Evolutionary conservation across 1,140 invertebrate species (phyloP), one percentile per base, ranked within the genome.

Genomic region (Andricus grossulariae): DNA sequence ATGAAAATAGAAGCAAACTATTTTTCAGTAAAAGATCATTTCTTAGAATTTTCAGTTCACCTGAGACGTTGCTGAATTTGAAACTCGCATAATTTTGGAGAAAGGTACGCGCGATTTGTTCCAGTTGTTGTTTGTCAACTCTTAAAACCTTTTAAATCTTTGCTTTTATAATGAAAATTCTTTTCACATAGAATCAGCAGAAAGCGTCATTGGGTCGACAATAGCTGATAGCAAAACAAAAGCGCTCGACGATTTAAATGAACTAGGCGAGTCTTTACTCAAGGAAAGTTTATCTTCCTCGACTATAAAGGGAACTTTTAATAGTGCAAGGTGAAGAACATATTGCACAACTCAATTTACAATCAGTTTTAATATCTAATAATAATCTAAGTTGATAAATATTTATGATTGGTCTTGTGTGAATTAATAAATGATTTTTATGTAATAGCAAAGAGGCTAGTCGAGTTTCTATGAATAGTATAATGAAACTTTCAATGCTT

Each of bases 201-300:
- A 83, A 77, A 50, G 73, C 70, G 75, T 78, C 18, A 76, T 52
- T 72, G 50, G 39, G 39, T 32, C 78, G 52, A 1, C 66, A 18
- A 86, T 92, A 92, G 77, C 88, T 72, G 84, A 89, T 32, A 91
- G 87, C 80, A 92, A 92, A 88, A 88, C 91, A 71, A 92, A 93
- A 92, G 94, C 94, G 79, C 80, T 97, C 82, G 95, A 96, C 85
- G 95, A 96, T 81, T 89, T 97, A 52, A 95, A 96, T 85, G 93
- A 94, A 49, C 91, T 97, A 25, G 94, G 96, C 21, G 93, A 96
- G 88, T 92, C 93, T 82, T 89, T 97, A 32, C 89, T 97, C 51
- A 95, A 96, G 88, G 93, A 95, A 90, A 95, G 93, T 82, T 89
- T 96, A 82, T 93, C 94, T 25, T 85, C 92, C 11, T 90, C 92